Conservation (phyloP, 2,797 vertebrate species). For the Tapirus indicus region DNA sequence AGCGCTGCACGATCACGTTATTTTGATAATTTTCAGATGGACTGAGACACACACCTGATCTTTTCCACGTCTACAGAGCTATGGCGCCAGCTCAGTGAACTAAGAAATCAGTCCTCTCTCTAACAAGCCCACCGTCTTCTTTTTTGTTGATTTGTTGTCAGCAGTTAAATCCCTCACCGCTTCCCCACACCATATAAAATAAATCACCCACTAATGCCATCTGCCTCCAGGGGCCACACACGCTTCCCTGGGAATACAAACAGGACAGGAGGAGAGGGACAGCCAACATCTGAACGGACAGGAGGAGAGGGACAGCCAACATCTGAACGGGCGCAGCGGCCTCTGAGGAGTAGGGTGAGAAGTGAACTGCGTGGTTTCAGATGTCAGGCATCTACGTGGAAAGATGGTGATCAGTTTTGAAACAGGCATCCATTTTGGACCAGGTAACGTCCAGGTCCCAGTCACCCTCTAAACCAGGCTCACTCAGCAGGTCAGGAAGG, state of each 20-base stretch:
- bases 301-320: background rate
- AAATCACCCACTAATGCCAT: accelerated
- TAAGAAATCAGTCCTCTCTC: background rate
- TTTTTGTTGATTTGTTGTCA: accelerated
- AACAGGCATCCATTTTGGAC: no score
- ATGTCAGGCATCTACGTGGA: accelerated
- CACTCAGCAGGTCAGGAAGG: accelerated
- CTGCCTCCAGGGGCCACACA: background rate
- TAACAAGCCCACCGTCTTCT: no score
- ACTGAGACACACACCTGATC: background rate
- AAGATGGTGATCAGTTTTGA: accelerated
- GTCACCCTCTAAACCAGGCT: background rate
- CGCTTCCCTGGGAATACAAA: background rate
- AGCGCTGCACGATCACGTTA: accelerated
- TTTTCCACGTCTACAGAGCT: background rate
- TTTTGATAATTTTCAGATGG: no score
- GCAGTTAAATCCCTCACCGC: background rate
- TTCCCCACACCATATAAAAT: background rate
- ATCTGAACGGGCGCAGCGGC: background rate
- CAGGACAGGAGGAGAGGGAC: background rate
- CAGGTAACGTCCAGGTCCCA: accelerated
- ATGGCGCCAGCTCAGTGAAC: background rate
- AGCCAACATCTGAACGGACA: accelerated
- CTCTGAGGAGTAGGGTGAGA: accelerated
- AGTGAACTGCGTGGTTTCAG: no score